These are phyloP conservation scores for Drosophila gunungcola DNA, from an alignment of 1,140 invertebrate genomes.

Conservation along the genomic window DNA sequence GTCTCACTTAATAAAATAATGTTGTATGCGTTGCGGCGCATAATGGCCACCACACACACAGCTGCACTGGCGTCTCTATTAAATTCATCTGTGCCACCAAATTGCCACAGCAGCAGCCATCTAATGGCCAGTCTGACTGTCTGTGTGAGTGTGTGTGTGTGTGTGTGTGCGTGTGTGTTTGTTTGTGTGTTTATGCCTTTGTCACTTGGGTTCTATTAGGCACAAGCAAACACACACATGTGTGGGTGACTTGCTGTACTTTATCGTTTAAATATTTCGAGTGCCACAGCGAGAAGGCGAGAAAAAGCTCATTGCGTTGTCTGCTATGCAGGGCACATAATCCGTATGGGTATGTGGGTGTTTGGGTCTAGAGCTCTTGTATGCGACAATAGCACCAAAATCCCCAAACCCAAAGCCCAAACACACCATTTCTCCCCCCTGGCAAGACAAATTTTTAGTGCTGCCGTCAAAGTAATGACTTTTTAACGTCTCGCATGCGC, in stretches of 20 bases:
- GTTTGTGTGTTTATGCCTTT: constrained; percentile 52
- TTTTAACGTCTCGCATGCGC: constrained; percentile 61
- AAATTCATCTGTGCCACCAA: constrained; percentile 70
- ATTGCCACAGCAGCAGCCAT: constrained; percentile 43
- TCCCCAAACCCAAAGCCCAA: neutral
- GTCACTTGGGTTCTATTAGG: constrained; percentile 78
- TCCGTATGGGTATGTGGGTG: constrained; percentile 39
- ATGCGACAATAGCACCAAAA: constrained; percentile 62
- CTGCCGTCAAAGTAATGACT: constrained; percentile 63
- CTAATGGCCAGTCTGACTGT: constrained; percentile 59
- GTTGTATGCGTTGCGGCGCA: constrained; percentile 69
- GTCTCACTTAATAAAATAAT: constrained; percentile 78
- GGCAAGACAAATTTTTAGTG: constrained; percentile 70
- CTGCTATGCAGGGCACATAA: constrained; percentile 59
- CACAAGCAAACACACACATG: constrained; percentile 35
- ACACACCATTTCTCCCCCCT: neutral
- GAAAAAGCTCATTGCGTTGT: constrained; percentile 33
- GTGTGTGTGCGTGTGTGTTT: constrained; percentile 29
- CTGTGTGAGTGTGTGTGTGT: constrained; percentile 32
- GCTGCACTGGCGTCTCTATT: constrained; percentile 71
- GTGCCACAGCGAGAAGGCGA: constrained; percentile 30
- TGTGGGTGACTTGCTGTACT: constrained; percentile 39
- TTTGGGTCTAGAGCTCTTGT: constrained; percentile 43
- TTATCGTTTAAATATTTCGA: constrained; percentile 80
- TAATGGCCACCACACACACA: constrained; percentile 47